Percentiles rank a stretch among this genome's conserved stretches.
These are phyloP conservation scores for Zaprionus lachaisei DNA, from an alignment of 1,140 invertebrate species.

Conservation along the genomic window DNA sequence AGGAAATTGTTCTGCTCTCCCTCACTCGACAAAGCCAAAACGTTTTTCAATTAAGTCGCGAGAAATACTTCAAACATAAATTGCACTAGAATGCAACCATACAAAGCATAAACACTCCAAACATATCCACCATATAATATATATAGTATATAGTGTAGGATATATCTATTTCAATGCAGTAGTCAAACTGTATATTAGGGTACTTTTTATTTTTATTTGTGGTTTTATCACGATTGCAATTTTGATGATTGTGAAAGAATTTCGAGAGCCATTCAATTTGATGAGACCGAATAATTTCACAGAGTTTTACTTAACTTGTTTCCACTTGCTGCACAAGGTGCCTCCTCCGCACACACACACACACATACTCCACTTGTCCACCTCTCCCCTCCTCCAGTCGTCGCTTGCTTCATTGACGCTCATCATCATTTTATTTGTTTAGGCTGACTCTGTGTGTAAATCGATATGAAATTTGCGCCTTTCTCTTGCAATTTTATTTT, in stretches of 20 bases:
- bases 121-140: not conserved
- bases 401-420: slow-evolving; percentile 72
- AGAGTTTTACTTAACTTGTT: not conserved
- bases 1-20: not conserved
- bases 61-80: slow-evolving; percentile 58
- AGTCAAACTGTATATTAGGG: not conserved
- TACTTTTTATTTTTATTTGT: not conserved
- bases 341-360: not conserved
- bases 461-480: slow-evolving; percentile 65
- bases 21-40: slow-evolving; percentile 23
- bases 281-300: not conserved
- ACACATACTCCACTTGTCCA: not conserved
- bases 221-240: slow-evolving; percentile 1
- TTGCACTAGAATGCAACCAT: slow-evolving; percentile 54
- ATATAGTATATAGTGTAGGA: not conserved
- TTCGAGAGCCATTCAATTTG: not conserved
- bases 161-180: slow-evolving; percentile 41
- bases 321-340: too few species aligned
- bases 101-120: slow-evolving; percentile 27
- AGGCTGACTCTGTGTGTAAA: slow-evolving; percentile 56
- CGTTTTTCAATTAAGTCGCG: slow-evolving; percentile 63
- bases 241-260: not conserved
- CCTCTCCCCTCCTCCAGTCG: slow-evolving; percentile 50
- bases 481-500: slow-evolving; percentile 59
- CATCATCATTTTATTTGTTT: slow-evolving; percentile 82